Base-by-base conservation (phyloP, 2,113 vertebrate species). In the Saguinus midas region DNA sequence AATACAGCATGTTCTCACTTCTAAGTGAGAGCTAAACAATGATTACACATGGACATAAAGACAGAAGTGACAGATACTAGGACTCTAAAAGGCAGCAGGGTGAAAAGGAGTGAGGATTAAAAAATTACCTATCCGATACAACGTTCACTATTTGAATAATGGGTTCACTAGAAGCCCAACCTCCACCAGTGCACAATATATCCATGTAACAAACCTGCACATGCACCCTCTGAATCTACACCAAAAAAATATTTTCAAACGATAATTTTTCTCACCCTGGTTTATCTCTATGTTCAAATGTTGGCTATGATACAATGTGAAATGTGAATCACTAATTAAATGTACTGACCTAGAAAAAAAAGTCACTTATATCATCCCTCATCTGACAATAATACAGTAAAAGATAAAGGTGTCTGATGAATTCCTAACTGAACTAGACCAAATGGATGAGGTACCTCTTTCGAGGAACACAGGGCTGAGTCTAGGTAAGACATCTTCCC, bases 321-420 rank as follows among this genome's bases (percentile, higher is more conserved):
- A 72, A 88, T 55, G 21, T 94, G 70, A 85, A 87, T 92, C 90
- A 96, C 92, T 90, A 91, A 95, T 79, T 66, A 84, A 93, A 93
- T 75, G 40, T 37, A 84, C 55, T 95, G 70, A 83, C 48, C 61
- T 94, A 81, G 75, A 4, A 5, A 48, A 43, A 82, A 68, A 94
- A n/a, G 68, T 66, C 58, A 90, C 48, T 94, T 96, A 35, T 37
- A 13, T 13, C 40, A 90, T 9, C 68, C 17, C 40, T 92, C 78
- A 92, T 8, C 90, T 79, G 70, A 96, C 48, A 90, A 48, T 76
- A 93, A 88, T 37, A 89, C 13, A 84, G 48, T 0, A 91, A 80
- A 70, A 92, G 40, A 93, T 18, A 70, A 57, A 92, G 40, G 91
- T 23, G 12, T 25, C 80, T 58, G 80, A 90, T 64, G 70, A 66